Evolutionary conservation across 2,113 vertebrate genomes (phyloP).

Genomic region (Eubucco bourcierii): DNA sequence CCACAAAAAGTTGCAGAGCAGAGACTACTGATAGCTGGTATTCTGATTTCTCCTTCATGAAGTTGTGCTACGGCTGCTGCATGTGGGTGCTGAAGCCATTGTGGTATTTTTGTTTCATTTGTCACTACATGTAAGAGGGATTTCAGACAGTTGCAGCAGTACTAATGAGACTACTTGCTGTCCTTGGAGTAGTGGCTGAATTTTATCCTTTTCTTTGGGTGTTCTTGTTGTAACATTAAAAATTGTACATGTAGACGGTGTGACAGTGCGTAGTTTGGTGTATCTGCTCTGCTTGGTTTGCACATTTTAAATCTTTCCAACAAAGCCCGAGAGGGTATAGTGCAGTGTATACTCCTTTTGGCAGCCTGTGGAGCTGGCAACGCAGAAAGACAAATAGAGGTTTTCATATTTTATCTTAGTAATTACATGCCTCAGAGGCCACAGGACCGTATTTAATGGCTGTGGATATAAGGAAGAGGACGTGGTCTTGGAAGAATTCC

Average conservation of each 20-base stretch:
- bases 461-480: conserved; percentile 12
- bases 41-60: neutral
- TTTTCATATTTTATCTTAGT: conserved; percentile 49
- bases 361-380: neutral
- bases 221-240: neutral
- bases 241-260: neutral
- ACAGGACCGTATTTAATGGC: conserved; percentile 32
- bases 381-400: conserved; percentile 18
- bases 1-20: neutral
- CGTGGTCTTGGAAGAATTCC: neutral
- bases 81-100: neutral
- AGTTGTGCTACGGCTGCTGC: neutral
- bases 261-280: neutral
- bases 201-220: neutral
- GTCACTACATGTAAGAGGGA: neutral
- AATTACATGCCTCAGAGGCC: conserved; percentile 53
- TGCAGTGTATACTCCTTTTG: neutral
- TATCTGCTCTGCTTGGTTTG: neutral
- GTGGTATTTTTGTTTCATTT: neutral
- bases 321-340: neutral
- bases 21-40: neutral
- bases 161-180: neutral
- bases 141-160: neutral
- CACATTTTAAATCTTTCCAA: neutral
- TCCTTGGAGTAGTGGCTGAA: neutral